Percentiles rank a stretch among this genome's conserved stretches.
phyloP scores from a whole-genome alignment of 2,888 invertebrate species.

The Caenorhabditis panamensis region DNA sequence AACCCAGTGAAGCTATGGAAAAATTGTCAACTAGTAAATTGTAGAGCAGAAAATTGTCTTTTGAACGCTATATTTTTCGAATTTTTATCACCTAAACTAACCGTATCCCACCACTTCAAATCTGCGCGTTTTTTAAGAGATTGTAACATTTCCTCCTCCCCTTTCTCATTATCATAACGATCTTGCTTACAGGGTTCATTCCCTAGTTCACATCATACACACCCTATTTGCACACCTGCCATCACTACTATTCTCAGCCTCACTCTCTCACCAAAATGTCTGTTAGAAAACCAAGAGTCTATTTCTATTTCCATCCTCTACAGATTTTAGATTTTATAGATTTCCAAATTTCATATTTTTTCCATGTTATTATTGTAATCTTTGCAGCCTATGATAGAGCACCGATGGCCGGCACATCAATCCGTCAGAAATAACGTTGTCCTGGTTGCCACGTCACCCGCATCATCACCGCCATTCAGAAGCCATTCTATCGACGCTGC shows the following conservation, averaged over 20 bases:
- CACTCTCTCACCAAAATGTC: too few species aligned
- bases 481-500: conserved; percentile 55
- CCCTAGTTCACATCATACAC: conserved; percentile 3
- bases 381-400: conserved; percentile 70
- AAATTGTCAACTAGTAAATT: too few species aligned
- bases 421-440: conserved; percentile 32
- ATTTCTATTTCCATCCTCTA: too few species aligned
- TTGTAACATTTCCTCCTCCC: conserved; percentile 19
- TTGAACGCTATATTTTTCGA: too few species aligned
- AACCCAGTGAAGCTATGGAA: too few species aligned
- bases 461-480: conserved; percentile 23
- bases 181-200: neutral
- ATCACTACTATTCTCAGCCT: neutral
- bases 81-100: too few species aligned
- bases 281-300: too few species aligned
- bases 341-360: neutral
- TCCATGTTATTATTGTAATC: too few species aligned
- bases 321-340: too few species aligned
- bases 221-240: conserved; percentile 46
- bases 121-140: too few species aligned
- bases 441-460: neutral
- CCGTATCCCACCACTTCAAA: too few species aligned
- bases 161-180: conserved; percentile 2
- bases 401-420: conserved; percentile 58
- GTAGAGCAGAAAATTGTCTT: too few species aligned